phyloP scores from a whole-genome alignment of 2,888 invertebrate species.

The Troides helena region DNA sequence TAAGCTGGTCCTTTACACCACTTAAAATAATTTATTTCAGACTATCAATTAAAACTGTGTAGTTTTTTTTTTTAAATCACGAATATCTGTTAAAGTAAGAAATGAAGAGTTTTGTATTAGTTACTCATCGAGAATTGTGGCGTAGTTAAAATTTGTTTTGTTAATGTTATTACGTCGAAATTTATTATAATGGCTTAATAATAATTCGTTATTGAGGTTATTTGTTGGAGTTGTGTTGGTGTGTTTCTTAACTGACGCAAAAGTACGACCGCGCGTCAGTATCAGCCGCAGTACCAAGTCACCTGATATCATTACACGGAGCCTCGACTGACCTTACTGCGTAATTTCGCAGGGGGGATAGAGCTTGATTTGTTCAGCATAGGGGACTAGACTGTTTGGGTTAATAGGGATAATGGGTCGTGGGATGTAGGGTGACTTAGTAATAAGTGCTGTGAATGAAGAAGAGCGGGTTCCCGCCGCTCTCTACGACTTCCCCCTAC shows the following conservation, averaged over 20 bases:
- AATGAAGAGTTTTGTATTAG: too few relatives aligned
- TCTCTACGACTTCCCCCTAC: constrained; percentile 25
- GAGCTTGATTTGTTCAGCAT: neutral
- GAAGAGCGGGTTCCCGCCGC: constrained; percentile 32
- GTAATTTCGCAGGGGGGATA: constrained; percentile 6
- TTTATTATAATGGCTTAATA: neutral
- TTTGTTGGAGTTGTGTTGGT: neutral
- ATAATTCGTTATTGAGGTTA: neutral
- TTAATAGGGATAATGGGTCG: constrained; percentile 36
- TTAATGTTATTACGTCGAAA: neutral
- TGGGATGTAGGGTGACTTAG: constrained; percentile 36
- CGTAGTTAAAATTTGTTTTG: neutral
- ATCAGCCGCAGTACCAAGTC: neutral
- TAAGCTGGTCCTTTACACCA: too few relatives aligned
- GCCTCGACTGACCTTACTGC: neutral
- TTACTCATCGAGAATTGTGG: neutral
- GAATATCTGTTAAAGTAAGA: neutral
- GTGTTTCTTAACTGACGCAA: neutral
- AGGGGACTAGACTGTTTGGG: constrained; percentile 31
- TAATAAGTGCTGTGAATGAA: constrained; percentile 33
- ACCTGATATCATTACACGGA: constrained; percentile 1
- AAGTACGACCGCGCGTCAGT: neutral
- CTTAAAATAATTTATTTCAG: neutral
- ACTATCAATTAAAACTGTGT: neutral
- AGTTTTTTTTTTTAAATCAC: neutral